phyloP scores from a whole-genome alignment of 1,140 invertebrate genomes.

The Meloidogyne hapla region DNA sequence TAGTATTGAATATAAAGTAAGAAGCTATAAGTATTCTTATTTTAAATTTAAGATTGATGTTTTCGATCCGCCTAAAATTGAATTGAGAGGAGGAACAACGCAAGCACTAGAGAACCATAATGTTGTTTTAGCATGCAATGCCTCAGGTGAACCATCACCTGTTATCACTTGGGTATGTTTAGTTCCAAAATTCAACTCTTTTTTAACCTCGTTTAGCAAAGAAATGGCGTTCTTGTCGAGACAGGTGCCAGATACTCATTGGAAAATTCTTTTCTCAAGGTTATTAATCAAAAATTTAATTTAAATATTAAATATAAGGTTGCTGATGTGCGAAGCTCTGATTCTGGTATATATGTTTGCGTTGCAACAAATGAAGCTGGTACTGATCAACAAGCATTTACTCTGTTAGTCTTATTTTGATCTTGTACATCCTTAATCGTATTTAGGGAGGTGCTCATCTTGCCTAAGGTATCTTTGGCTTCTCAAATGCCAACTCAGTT shows the following conservation, averaged over 20 bases:
- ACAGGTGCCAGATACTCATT: slow-evolving; percentile 54
- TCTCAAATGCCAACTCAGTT: slow-evolving; percentile 33
- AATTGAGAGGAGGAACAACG: slow-evolving; percentile 51
- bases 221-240: slow-evolving; percentile 59
- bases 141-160: slow-evolving; percentile 51
- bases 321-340: slow-evolving; percentile 56
- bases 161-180: slow-evolving; percentile 44
- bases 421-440: neutral
- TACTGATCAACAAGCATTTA: slow-evolving; percentile 61
- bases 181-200: neutral
- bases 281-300: neutral
- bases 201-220: slow-evolving; percentile 21
- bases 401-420: slow-evolving; percentile 30
- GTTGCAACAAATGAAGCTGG: slow-evolving; percentile 59
- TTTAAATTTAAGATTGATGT: slow-evolving; percentile 22
- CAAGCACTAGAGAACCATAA: slow-evolving; percentile 59
- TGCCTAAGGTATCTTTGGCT: slow-evolving; percentile 45
- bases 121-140: slow-evolving; percentile 54
- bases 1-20: slow-evolving; percentile 51
- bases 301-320: slow-evolving; percentile 20
- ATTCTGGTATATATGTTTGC: slow-evolving; percentile 64
- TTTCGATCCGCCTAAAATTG: slow-evolving; percentile 54
- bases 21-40: neutral
- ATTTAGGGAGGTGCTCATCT: slow-evolving; percentile 25
- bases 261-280: slow-evolving; percentile 37